Conservation (phyloP, 2,888 invertebrate species). For the Corbicula japonica region DNA sequence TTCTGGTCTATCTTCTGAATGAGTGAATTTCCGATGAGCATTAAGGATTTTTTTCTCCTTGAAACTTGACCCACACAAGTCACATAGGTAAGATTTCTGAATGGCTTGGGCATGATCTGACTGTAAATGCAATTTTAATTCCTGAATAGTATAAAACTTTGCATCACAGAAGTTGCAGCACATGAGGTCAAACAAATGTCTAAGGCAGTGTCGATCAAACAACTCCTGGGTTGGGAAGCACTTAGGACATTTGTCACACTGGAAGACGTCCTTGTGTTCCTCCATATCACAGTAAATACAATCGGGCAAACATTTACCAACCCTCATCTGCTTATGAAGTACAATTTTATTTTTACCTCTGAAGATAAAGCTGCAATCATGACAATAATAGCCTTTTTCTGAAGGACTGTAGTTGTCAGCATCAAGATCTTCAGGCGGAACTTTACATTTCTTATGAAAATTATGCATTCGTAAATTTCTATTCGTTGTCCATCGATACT, state of each 20-base stretch:
- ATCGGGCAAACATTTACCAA: constrained; percentile 37
- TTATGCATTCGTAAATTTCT: constrained; percentile 48
- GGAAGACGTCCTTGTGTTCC: constrained; percentile 30
- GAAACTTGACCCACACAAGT: constrained; percentile 57
- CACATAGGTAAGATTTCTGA: constrained; percentile 45
- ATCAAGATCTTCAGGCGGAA: constrained; percentile 31
- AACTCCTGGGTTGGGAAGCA: constrained; percentile 32
- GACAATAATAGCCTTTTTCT: constrained; percentile 40
- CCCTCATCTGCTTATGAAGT: constrained; percentile 41
- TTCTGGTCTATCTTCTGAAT: constrained; percentile 47
- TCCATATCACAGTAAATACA: constrained; percentile 57
- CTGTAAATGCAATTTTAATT: constrained; percentile 34
- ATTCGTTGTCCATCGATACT: constrained; percentile 37
- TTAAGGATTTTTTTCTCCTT: constrained; percentile 50
- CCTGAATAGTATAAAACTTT: constrained; percentile 32
- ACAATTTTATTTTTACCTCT: constrained; percentile 25
- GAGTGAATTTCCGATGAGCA: constrained; percentile 55
- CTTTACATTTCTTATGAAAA: constrained; percentile 44
- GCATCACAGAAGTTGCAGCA: constrained; percentile 27
- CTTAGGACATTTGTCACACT: constrained; percentile 47
- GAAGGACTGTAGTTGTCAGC: constrained; percentile 31
- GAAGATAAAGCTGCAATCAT: constrained; percentile 47
- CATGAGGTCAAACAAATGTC: constrained; percentile 18
- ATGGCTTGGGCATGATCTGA: constrained; percentile 8
- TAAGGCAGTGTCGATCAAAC: constrained; percentile 34